Base-by-base conservation (phyloP, 2,797 vertebrate species). In the Myotis findleyi region DNA sequence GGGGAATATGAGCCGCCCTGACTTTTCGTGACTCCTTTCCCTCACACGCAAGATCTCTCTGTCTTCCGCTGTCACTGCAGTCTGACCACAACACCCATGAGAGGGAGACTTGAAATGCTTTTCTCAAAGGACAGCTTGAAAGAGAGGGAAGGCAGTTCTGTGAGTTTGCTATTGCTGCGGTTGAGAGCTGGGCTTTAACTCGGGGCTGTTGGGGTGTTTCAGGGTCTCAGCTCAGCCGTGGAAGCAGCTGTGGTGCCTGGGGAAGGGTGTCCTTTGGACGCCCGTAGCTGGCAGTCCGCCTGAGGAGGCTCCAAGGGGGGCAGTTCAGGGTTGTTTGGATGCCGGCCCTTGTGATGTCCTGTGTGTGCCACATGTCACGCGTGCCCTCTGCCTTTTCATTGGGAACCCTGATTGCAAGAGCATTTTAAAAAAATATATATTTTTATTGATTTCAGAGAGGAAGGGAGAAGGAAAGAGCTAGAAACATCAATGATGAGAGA, bases 351-450 rank as follows among this genome's bases (percentile, higher is more conserved):
- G 51, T 68, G 64, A 1, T 75, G 12, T 17, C 9, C 0, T 36
- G 5, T 59, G 8, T 59, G 49, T 49, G 2, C 14, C 27, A 44
- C 0, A 1, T 14, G 23, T n/a, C 3, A 1, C 10, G 25, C 8
- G 7, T 71, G 59, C 71, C 47, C 14, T 57, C 71, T 23, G 17
- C 13, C n/a, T 47, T 88, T 75, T 84, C 30, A 68, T 44, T 49
- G 62, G 51, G 69, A 53, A 36, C n/a, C 25, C n/a, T 85, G 66
- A 68, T 82, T 51, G 55, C 49, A 47, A 68, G 62, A 89, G 59
- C 41, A 30, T 59, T 83, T 86, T 83, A 21, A 27, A 76, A 20
- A 59, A 12, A 57, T 5, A 11, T 4, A 27, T 2, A 62, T 62
- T 62, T 59, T 62, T 62, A 30, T 62, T 62, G 57, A 62, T 62